Base-by-base conservation (phyloP, 2,888 invertebrate genomes). In the Nephrotoma guestfalica region DNA sequence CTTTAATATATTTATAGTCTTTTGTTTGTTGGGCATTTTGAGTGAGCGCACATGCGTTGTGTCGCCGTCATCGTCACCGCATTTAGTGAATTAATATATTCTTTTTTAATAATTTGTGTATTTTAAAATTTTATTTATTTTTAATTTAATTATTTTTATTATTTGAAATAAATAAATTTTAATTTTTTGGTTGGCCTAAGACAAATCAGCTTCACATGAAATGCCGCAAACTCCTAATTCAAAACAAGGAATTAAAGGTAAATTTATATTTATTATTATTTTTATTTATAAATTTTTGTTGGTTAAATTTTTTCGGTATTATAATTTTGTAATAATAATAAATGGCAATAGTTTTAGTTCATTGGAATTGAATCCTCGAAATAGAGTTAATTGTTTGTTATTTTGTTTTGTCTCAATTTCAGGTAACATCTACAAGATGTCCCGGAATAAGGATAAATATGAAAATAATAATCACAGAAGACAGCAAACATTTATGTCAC, bases 401-500 rank as follows among this genome's bases (percentile, higher is more conserved):
- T 41, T 41, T 84, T 84, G 41, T 41, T 41, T 84, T 3, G 6
- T 41, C 0, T 84, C 9, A 84, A n/a, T 84, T 84, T 13, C 42
- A 91, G 91, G 91, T 88, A 91, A 91, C 88, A 90, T 90, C 88
- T 91, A 90, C 90, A 92, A 91, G 89, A 94, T 94, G 94, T 94
- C 94, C 93, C 94, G 94, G 92, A 94, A 96, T 92, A 97, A 97
- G 94, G 97, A 97, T 93, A 97, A 97, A 93, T 97, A 96, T 93
- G 97, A 96, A 93, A 94, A 93, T 92, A 94, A 94, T 92, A 94
- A 94, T 90, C 94, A 94, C 90, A 94, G 96, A 92, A 94, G 97
- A 92, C 94, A 95, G 89, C 96, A 97, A 92, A 96, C 96, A 90
- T 96, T 97, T 92, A 96, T 98, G 96, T 96, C 97, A 90, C 94